Conservation (phyloP, 35 echinoderm and acorn worm genomes). For the Hemicentrotus pulcherrimus region DNA sequence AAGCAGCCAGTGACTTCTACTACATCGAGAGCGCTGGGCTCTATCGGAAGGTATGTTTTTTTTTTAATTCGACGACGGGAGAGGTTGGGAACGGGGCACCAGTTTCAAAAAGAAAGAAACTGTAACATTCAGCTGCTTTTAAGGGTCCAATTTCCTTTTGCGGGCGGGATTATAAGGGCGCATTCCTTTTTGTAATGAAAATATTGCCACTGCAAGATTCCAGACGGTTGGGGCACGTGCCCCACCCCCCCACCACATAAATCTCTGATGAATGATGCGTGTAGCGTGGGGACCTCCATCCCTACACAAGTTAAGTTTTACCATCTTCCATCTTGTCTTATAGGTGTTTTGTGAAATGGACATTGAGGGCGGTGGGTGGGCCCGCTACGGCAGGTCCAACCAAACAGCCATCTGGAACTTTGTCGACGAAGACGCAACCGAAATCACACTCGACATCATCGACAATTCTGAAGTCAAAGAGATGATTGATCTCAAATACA, state of each 20-base stretch:
- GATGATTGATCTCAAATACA: conserved; percentile 49
- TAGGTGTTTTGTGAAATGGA: conserved; percentile 61
- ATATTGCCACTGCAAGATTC: background rate
- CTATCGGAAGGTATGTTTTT: background rate
- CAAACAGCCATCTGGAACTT: conserved; percentile 35
- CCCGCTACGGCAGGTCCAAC: conserved; percentile 37
- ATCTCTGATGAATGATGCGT: background rate
- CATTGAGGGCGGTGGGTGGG: conserved; percentile 22
- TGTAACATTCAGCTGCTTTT: background rate
- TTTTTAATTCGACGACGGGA: too few relatives aligned
- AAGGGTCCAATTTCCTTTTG: background rate
- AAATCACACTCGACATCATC: conserved; percentile 46
- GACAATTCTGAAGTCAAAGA: background rate
- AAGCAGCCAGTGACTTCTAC: background rate
- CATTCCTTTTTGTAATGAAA: background rate
- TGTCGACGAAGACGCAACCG: conserved; percentile 34
- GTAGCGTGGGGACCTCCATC: background rate
- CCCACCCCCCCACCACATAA: background rate
- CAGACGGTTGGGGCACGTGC: background rate
- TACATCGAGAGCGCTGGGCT: background rate
- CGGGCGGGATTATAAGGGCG: background rate
- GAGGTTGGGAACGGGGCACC: too few relatives aligned
- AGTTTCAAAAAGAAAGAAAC: too few relatives aligned
- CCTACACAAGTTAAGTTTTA: background rate
- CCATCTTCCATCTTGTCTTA: background rate